Evolutionary conservation across 2,888 invertebrate genomes (phyloP).

Genomic region (Lochmaea capreae): DNA sequence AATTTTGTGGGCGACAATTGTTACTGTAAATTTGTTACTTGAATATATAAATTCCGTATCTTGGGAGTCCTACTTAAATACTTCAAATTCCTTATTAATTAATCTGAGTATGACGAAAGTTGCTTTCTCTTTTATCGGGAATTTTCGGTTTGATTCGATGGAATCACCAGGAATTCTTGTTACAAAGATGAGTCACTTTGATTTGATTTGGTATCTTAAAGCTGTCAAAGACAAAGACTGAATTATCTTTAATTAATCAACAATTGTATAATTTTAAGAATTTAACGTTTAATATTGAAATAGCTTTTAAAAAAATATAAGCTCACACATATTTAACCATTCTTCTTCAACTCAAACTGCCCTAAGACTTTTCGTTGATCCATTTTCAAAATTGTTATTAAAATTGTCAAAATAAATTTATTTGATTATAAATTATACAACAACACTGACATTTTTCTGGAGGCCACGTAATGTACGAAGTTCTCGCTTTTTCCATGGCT

Average conservation of each 20-base stretch:
- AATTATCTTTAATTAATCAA: not conserved
- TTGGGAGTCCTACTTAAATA: not conserved
- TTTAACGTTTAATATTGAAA: too few species aligned
- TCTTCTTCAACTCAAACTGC: too few species aligned
- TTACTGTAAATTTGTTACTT: not conserved
- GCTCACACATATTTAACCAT: not conserved
- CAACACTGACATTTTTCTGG: not conserved
- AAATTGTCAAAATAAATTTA: not conserved
- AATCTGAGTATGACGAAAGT: constrained; percentile 8
- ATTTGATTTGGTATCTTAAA: not conserved
- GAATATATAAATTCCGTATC: too few species aligned
- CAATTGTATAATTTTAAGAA: too few species aligned
- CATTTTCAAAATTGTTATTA: too few species aligned
- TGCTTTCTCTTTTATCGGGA: constrained; percentile 25
- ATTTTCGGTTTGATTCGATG: constrained; percentile 10
- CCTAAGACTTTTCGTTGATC: too few species aligned
- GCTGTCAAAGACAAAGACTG: too few species aligned
- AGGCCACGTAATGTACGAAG: constrained; percentile 26
- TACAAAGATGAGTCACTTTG: not conserved
- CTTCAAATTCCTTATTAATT: constrained; percentile 18
- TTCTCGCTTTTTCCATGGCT: constrained; percentile 57
- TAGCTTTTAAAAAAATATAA: not conserved
- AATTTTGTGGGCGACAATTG: not conserved
- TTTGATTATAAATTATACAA: not conserved
- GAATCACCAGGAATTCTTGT: not conserved